These are phyloP conservation scores for Psilopsiagon aymara DNA, from an alignment of 2,113 vertebrate genomes.

Conservation along the genomic window DNA sequence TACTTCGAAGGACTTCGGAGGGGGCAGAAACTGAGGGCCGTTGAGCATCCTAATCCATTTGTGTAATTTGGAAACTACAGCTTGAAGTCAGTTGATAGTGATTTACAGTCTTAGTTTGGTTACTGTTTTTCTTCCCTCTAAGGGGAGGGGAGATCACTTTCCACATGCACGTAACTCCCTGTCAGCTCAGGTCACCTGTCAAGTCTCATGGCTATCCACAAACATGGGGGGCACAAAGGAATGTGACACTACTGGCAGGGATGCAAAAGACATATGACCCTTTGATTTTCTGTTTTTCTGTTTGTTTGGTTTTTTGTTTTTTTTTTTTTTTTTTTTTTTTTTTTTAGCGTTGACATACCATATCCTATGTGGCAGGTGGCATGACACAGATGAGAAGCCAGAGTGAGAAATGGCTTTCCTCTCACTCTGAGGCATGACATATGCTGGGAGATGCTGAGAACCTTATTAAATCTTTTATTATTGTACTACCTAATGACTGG, in stretches of 20 bases:
- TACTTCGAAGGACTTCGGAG: not conserved
- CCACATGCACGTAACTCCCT: not conserved
- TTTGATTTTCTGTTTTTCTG: not conserved
- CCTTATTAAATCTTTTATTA: not conserved
- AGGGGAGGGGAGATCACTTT: not conserved
- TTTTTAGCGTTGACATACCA: not conserved
- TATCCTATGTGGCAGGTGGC: not conserved
- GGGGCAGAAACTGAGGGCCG: not conserved
- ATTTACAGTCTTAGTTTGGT: not conserved
- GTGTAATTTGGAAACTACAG: not conserved
- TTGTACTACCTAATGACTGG: not conserved
- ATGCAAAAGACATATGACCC: not conserved
- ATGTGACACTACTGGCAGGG: not conserved
- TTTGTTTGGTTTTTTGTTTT: too few relatives aligned
- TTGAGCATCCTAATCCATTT: not conserved
- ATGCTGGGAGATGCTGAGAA: not conserved
- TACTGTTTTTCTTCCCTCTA: not conserved
- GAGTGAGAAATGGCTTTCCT: conserved; percentile 1
- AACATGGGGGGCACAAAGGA: accelerated
- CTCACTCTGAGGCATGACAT: not conserved
- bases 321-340: too few relatives aligned
- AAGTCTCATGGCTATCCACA: not conserved
- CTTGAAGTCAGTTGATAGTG: not conserved
- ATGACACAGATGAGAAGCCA: not conserved
- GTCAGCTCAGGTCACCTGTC: accelerated